These are phyloP conservation scores for Papilio polytes DNA, from an alignment of 1,140 invertebrate genomes.

Conservation along the genomic window DNA sequence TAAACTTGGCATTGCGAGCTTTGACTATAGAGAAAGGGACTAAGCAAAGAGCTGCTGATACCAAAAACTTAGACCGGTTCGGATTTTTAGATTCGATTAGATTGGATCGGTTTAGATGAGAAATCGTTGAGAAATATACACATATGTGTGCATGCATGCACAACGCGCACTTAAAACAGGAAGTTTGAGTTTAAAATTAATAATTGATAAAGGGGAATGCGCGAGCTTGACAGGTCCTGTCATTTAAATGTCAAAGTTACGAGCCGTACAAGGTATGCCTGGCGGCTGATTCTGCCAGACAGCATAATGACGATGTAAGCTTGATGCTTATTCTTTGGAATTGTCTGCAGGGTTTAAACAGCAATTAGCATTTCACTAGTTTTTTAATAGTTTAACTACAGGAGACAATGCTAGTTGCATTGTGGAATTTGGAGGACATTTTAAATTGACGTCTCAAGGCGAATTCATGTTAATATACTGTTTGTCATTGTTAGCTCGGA, in stretches of 20 bases:
- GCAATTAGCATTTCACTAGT: background rate
- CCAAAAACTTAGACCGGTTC: too few relatives aligned
- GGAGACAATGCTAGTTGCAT: background rate
- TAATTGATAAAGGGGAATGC: too few relatives aligned
- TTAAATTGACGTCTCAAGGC: background rate
- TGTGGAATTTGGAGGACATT: background rate
- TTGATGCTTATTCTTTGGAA: background rate
- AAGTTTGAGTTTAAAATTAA: too few relatives aligned
- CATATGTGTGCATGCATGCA: too few relatives aligned
- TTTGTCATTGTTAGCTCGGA: background rate
- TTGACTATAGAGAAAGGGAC: background rate
- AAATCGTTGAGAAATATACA: too few relatives aligned
- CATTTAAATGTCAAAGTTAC: background rate
- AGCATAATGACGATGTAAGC: conserved; percentile 5
- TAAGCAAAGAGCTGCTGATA: background rate
- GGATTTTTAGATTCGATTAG: too few relatives aligned
- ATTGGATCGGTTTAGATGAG: too few relatives aligned
- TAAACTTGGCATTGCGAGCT: background rate
- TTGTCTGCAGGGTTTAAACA: background rate
- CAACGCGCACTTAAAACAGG: too few relatives aligned
- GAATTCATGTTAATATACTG: background rate
- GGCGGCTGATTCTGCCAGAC: conserved; percentile 6
- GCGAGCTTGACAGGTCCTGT: background rate
- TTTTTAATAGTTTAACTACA: background rate
- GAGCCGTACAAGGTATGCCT: background rate